phyloP scores from a whole-genome alignment of 1,140 invertebrate genomes.

The Microvelia longipes region DNA sequence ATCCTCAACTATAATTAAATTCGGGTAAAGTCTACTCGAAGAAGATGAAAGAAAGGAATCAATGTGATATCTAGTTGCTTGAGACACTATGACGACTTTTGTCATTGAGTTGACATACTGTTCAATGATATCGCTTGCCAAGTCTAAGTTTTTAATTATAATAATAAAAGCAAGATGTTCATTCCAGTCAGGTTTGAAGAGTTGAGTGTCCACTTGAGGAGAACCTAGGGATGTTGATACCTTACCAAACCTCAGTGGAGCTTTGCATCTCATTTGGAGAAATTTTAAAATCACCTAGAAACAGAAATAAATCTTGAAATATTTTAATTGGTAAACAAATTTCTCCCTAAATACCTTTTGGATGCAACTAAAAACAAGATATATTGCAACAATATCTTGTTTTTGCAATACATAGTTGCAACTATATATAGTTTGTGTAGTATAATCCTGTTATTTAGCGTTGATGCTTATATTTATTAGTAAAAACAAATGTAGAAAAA shows the following conservation, averaged over 20 bases:
- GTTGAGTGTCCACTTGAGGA: neutral
- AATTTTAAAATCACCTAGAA: neutral
- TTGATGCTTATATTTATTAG: no score
- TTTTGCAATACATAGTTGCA: no score
- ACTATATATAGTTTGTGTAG: no score
- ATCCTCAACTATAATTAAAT: neutral
- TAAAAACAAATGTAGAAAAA: no score
- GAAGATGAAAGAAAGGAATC: neutral
- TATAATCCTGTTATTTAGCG: no score
- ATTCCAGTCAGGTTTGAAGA: neutral
- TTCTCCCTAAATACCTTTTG: no score
- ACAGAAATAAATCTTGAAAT: neutral
- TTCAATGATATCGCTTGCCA: neutral
- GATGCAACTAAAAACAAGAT: no score
- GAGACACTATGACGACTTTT: neutral
- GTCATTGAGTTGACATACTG: neutral
- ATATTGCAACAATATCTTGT: no score
- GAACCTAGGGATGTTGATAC: neutral
- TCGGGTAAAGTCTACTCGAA: neutral
- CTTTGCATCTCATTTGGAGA: neutral
- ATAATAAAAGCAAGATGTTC: neutral
- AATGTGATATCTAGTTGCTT: neutral
- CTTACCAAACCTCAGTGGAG: neutral
- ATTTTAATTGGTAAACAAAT: no score
- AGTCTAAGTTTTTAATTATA: neutral